A percentile compares a stretch with the other conserved stretches of the same genome.
Evolutionary conservation across 2,888 invertebrate species (phyloP).

Genomic region (Nemurella pictetii): DNA sequence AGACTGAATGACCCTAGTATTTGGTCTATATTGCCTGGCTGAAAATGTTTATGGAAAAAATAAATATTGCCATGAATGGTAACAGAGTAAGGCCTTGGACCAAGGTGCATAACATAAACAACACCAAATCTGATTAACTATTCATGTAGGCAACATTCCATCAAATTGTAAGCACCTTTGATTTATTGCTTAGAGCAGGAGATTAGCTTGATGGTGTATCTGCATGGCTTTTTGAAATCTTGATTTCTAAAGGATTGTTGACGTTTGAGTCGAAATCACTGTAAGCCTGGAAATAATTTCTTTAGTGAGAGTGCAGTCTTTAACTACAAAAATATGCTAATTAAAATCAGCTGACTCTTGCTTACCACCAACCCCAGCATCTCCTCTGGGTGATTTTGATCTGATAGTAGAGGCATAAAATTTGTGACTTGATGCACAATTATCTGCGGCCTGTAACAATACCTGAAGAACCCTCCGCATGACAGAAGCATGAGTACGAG

Average conservation of each 20-base stretch:
- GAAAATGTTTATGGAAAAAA: too few relatives aligned
- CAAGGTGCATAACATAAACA: not conserved
- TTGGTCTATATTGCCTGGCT: too few relatives aligned
- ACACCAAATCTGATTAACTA: not conserved
- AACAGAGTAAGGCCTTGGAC: too few relatives aligned
- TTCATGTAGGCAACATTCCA: not conserved
- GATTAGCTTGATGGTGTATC: not conserved
- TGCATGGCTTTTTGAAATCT: not conserved
- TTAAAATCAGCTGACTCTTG: not conserved
- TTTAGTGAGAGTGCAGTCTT: not conserved
- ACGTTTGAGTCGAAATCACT: conserved; percentile 32
- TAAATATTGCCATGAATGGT: too few relatives aligned
- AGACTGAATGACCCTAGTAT: too few relatives aligned
- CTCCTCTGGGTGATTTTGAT: conserved; percentile 36
- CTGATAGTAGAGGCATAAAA: conserved; percentile 41
- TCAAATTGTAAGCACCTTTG: not conserved
- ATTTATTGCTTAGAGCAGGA: not conserved
- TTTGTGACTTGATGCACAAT: conserved; percentile 42
- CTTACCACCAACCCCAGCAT: conserved; percentile 39
- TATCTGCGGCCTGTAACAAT: conserved; percentile 45
- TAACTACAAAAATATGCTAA: not conserved
- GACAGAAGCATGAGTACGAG: conserved; percentile 46
- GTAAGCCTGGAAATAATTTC: conserved; percentile 27
- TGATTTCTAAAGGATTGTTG: conserved; percentile 3
- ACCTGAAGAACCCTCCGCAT: conserved; percentile 48